These are phyloP conservation scores for Listronotus bonariensis DNA, from an alignment of 1,140 invertebrate species.

Conservation along the genomic window DNA sequence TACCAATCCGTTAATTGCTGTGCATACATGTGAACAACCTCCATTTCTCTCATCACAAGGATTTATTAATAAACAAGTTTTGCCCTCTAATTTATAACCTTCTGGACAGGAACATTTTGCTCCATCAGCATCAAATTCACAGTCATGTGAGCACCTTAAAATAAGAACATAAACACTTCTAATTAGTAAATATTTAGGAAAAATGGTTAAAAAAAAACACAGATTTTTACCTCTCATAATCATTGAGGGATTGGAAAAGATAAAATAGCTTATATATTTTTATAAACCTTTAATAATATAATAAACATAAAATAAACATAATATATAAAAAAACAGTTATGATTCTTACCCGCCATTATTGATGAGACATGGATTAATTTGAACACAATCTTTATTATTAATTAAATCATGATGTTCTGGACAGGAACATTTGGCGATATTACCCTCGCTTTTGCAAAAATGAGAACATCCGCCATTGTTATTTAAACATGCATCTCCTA, in stretches of 20 bases:
- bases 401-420: slow-evolving; percentile 54
- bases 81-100: slow-evolving; percentile 59
- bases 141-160: slow-evolving; percentile 62
- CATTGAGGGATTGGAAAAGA: no score
- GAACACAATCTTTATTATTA: slow-evolving; percentile 67
- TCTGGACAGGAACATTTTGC: slow-evolving; percentile 65
- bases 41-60: slow-evolving; percentile 63
- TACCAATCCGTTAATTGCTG: slow-evolving; percentile 36
- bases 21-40: slow-evolving; percentile 58
- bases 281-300: no score
- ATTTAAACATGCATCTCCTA: slow-evolving; percentile 64
- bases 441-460: slow-evolving; percentile 61
- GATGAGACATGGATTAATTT: slow-evolving; percentile 69
- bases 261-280: no score
- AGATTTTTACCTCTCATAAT: no score
- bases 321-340: no score
- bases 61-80: slow-evolving; percentile 59
- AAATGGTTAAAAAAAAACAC: no score
- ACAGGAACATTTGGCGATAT: slow-evolving; percentile 61
- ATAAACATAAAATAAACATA: no score
- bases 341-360: slow-evolving; percentile 60
- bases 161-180: neutral
- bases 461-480: slow-evolving; percentile 72
- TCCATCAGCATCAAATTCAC: slow-evolving; percentile 57
- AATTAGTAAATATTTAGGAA: neutral